Conservation (phyloP, 2,113 vertebrate genomes). For the Scytalopus superciliaris region DNA sequence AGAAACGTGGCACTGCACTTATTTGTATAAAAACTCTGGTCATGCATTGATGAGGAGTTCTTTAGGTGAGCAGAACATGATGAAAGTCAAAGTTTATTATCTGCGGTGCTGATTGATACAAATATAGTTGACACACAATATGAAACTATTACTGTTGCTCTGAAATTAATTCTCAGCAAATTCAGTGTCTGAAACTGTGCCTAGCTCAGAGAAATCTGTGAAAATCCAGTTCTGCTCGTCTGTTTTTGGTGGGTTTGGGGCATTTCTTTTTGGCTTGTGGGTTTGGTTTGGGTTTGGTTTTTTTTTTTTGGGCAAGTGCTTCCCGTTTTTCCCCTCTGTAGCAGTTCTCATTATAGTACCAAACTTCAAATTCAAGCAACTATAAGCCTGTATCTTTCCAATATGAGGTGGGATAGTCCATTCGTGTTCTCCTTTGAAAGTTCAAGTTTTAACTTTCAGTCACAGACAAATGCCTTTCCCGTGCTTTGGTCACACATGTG, state of each 20-base stretch:
- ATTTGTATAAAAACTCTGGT: neutral
- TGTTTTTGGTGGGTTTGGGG: neutral
- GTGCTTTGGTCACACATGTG: rapidly evolving
- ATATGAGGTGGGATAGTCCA: neutral
- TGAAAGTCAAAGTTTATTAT: neutral
- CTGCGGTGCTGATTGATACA: neutral
- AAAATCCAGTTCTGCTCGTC: neutral
- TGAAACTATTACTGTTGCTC: neutral
- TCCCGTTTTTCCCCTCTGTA: neutral
- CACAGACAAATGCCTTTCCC: neutral
- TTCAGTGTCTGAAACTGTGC: neutral
- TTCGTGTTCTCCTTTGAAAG: neutral
- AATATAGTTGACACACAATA: neutral
- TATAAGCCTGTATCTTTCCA: neutral
- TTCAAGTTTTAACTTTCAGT: neutral
- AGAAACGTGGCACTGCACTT: neutral
- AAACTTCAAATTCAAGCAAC: neutral
- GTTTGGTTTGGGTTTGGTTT: no score
- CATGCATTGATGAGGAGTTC: neutral
- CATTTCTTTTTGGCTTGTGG: no score
- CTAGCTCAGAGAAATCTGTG: neutral
- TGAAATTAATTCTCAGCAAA: neutral
- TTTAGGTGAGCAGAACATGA: neutral
- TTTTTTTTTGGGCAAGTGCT: neutral
- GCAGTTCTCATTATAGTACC: neutral